Base-by-base conservation (phyloP, 2,888 invertebrate genomes). In the Elysia crispata region DNA sequence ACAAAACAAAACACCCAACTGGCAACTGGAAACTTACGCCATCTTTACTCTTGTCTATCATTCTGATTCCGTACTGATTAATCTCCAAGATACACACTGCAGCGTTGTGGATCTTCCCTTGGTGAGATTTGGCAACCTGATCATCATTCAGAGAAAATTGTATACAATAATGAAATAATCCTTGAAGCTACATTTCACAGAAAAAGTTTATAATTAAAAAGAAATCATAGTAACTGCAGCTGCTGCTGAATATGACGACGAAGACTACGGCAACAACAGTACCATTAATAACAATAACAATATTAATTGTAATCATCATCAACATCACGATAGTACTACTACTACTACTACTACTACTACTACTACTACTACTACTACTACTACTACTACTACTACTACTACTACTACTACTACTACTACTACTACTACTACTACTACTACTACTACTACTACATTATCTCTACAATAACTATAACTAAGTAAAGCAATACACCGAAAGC, bases 11-110 rank as follows among this genome's bases (percentile, higher is more conserved):
- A 25, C 8, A 11, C 25, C 20, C 20, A 67, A 28, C 20, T 20
- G 13, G 6, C n/a, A n/a, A n/a, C n/a, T n/a, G n/a, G n/a, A n/a
- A 41, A 84, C 87, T 80, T 84, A 89, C 89, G 85, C 88, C 87
- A 66, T 86, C 83, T 85, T 88, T 89, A 83, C 87, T 88, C 80
- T 89, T 89, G 92, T 98, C 98, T 50, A 97, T 96, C 97, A 98
- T 98, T 83, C 97, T 95, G 81, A 98, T 94, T 33, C 98, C 98
- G 92, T 97, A 97, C 93, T 98, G 98, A 78, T 97, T 97, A 64
- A 98, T 96, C 94, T 98, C 98, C 85, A 72, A 50, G 20, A 76
- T 76, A 69, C 76, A 76, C 49, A 72, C 30, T 30, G 80, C 67
- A 31, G 80, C 79, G 18, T 50, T 15, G 20, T 66, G 69, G 64